phyloP scores from a whole-genome alignment of 2,113 vertebrate genomes.

The Erythrocercus mccallii region DNA sequence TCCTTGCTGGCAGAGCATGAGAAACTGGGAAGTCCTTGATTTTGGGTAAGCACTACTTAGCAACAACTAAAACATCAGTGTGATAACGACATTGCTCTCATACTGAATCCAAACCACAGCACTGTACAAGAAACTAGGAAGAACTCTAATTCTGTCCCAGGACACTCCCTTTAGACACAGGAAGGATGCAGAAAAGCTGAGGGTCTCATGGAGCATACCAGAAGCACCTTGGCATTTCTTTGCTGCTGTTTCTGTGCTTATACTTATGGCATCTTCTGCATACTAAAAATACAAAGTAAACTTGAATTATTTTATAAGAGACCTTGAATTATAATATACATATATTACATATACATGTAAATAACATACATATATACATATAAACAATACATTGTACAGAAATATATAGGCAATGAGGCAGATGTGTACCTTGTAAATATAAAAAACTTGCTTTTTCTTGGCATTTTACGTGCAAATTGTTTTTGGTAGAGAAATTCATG shows the following conservation, averaged over 20 bases:
- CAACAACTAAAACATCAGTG: not conserved
- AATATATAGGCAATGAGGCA: not conserved
- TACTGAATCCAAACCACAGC: not conserved
- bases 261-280: not conserved
- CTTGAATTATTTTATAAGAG: not conserved
- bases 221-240: not conserved
- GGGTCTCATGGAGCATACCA: rapidly evolving
- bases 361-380: not conserved
- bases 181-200: not conserved
- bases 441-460: not conserved
- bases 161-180: not conserved
- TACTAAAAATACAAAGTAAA: not conserved
- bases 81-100: not conserved
- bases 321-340: not conserved
- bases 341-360: too few species aligned
- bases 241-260: not conserved
- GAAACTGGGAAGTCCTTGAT: not conserved
- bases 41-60: not conserved
- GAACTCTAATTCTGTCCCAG: not conserved
- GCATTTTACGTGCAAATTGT: not conserved
- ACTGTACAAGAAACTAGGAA: not conserved
- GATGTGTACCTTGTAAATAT: not conserved
- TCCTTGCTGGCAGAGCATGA: not conserved
- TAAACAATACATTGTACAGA: not conserved
- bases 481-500: not conserved